Evolutionary conservation across 2,888 invertebrate species (phyloP).

Genomic region (Limenitis camilla): DNA sequence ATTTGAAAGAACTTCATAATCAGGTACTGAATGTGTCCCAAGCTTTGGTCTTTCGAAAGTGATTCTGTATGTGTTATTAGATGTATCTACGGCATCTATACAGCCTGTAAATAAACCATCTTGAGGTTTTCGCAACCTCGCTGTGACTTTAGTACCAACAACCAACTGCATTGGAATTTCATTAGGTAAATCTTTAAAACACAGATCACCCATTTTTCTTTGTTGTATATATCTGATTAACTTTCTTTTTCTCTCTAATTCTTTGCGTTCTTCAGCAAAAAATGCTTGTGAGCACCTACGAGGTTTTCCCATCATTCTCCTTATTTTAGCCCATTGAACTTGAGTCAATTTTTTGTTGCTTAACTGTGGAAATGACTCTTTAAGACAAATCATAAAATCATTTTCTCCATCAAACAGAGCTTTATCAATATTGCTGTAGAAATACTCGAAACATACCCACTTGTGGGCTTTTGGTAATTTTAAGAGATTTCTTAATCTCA

Average conservation of each 20-base stretch:
- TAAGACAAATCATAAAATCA: slow-evolving; percentile 94
- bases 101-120: slow-evolving; percentile 96
- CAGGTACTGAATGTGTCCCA: slow-evolving; percentile 96
- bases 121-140: slow-evolving; percentile 91
- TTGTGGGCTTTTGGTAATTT: slow-evolving; percentile 99
- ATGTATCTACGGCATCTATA: slow-evolving; percentile 96
- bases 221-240: slow-evolving; percentile 95
- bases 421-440: slow-evolving; percentile 98
- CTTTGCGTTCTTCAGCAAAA: slow-evolving; percentile 94
- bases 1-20: slow-evolving; percentile 96
- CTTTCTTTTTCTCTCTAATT: slow-evolving; percentile 91
- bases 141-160: slow-evolving; percentile 95
- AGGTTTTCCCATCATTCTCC: slow-evolving; percentile 98
- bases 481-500: slow-evolving; percentile 90
- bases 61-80: slow-evolving; percentile 94
- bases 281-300: slow-evolving; percentile 95
- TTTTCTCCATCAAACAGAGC: slow-evolving; percentile 96
- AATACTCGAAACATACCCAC: slow-evolving; percentile 99
- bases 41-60: slow-evolving; percentile 94
- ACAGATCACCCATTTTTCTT: slow-evolving; percentile 86
- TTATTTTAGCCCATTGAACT: slow-evolving; percentile 95
- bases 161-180: slow-evolving; percentile 96
- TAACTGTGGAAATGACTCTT: slow-evolving; percentile 94
- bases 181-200: slow-evolving; percentile 90
- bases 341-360: slow-evolving; percentile 88